A percentile compares a stretch with the other conserved stretches of the same genome.
phyloP scores from a whole-genome alignment of 2,888 invertebrate species.

The Watsonalla cultraria region DNA sequence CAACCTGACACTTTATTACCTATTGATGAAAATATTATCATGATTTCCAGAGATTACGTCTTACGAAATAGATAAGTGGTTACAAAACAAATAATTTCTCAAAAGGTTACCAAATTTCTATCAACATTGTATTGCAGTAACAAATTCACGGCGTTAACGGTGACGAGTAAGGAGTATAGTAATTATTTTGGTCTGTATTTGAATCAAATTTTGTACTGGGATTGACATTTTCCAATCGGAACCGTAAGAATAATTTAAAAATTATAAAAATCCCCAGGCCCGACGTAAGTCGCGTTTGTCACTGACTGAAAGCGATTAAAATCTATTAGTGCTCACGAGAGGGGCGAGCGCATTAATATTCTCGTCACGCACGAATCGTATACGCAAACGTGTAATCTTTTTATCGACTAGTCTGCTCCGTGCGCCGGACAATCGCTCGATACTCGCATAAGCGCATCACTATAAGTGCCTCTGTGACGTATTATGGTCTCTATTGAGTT shows the following conservation, averaged over 20 bases:
- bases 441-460: constrained; percentile 43
- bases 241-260: constrained; percentile 8
- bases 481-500: constrained; percentile 19
- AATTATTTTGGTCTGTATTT: no score
- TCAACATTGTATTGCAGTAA: no score
- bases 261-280: constrained; percentile 24
- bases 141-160: no score
- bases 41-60: no score
- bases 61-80: no score
- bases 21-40: no score
- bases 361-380: constrained; percentile 69
- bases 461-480: constrained; percentile 17
- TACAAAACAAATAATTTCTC: no score
- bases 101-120: no score
- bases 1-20: no score
- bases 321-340: constrained; percentile 63
- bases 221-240: neutral
- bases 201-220: no score
- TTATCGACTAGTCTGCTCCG: constrained; percentile 57
- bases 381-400: constrained; percentile 74
- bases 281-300: constrained; percentile 39
- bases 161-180: no score
- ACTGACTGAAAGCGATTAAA: constrained; percentile 64
- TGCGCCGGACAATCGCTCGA: constrained; percentile 49
- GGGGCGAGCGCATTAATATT: constrained; percentile 67